phyloP scores from a whole-genome alignment of 2,888 invertebrate species.

The Drosophila vallismaia region DNA sequence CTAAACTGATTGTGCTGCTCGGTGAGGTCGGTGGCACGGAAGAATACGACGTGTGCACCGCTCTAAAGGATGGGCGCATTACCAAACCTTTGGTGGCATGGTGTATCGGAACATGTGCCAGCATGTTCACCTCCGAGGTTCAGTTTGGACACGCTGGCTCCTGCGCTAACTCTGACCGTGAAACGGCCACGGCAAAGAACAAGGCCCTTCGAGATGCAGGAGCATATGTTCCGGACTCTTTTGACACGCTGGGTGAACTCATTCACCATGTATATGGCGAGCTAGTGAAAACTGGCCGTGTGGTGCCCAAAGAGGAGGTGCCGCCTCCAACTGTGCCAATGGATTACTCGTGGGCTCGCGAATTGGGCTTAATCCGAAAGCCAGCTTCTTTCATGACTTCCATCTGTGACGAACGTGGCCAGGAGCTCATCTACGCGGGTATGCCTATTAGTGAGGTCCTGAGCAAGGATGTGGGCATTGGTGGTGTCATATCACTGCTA shows the following conservation, averaged over 20 bases:
- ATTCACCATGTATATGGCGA: constrained; percentile 90
- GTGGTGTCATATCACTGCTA: constrained; percentile 97
- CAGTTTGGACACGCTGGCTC: constrained; percentile 99
- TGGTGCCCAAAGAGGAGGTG: constrained; percentile 94
- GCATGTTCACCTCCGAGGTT: constrained; percentile 94
- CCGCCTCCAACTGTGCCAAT: constrained; percentile 99
- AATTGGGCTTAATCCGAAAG: constrained; percentile 98
- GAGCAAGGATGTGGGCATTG: constrained; percentile 97
- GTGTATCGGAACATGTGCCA: constrained; percentile 97
- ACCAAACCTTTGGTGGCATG: constrained; percentile 98
- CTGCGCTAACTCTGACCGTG: constrained; percentile 96
- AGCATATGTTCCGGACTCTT: constrained; percentile 95
- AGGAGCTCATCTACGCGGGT: constrained; percentile 98
- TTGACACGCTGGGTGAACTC: constrained; percentile 94
- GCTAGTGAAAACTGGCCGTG: constrained; percentile 91
- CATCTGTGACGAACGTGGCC: constrained; percentile 99
- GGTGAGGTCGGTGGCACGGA: constrained; percentile 99
- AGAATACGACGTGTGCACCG: constrained; percentile 97
- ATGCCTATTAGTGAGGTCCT: constrained; percentile 94
- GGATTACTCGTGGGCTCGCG: constrained; percentile 99
- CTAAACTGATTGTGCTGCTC: constrained; percentile 97
- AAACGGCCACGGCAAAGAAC: constrained; percentile 98
- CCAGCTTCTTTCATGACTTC: constrained; percentile 99
- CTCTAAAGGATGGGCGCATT: constrained; percentile 91
- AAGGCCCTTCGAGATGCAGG: constrained; percentile 91